Evolutionary conservation across 2,113 vertebrate genomes (phyloP).

Genomic region (Gymnobelideus leadbeateri): DNA sequence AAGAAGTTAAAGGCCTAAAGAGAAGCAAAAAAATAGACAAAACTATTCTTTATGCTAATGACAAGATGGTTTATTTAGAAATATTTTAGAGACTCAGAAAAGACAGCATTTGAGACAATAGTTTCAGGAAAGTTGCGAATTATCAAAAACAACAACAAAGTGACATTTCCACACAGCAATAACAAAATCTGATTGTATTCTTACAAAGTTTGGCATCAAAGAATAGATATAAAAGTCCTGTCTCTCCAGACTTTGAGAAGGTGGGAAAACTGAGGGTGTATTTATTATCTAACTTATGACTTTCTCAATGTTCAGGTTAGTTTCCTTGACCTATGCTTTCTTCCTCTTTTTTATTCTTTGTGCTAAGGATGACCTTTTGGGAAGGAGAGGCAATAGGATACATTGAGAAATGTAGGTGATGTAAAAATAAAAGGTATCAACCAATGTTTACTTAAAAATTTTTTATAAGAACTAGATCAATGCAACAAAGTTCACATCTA

Average conservation of each 20-base stretch:
- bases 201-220: neutral
- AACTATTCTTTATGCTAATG: neutral
- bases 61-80: neutral
- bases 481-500: neutral
- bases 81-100: neutral
- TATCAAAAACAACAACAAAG: neutral
- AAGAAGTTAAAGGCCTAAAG: neutral
- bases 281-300: neutral
- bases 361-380: neutral
- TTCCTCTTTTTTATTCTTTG: neutral
- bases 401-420: neutral
- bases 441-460: neutral
- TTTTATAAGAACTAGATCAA: neutral
- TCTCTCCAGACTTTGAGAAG: neutral
- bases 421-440: neutral
- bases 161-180: neutral
- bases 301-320: neutral
- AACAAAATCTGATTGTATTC: neutral
- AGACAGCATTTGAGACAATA: neutral
- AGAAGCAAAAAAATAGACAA: neutral
- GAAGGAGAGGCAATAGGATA: neutral
- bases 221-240: neutral
- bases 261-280: neutral
- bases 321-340: neutral
- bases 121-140: neutral